phyloP scores from a whole-genome alignment of 2,888 invertebrate species.

The Drosophila bunnanda region DNA sequence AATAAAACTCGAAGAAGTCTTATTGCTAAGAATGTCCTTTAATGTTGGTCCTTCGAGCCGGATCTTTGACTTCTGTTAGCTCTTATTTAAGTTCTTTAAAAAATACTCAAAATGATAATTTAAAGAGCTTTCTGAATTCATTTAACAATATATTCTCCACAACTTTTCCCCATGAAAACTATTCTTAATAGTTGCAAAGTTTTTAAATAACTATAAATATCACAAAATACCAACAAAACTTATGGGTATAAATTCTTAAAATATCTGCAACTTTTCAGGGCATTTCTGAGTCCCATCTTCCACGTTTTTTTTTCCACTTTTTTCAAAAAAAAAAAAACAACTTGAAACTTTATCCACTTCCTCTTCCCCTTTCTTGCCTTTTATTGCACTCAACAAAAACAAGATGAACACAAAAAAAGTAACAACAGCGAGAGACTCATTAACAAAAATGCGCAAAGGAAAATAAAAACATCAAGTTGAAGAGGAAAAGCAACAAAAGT shows the following conservation, averaged over 20 bases:
- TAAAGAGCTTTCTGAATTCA: background rate
- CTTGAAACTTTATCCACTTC: conserved; percentile 22
- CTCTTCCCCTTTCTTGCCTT: conserved; percentile 14
- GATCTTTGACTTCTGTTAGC: background rate
- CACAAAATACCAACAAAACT: background rate
- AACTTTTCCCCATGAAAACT: background rate
- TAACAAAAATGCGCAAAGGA: conserved; percentile 39
- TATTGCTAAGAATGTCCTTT: background rate
- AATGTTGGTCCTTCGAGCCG: background rate
- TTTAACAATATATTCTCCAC: background rate
- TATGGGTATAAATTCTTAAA: background rate
- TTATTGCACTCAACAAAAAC: conserved; percentile 42
- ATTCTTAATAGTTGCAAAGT: background rate
- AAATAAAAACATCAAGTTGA: conserved; percentile 33
- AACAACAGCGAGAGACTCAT: conserved; percentile 22
- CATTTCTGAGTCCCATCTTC: conserved; percentile 8
- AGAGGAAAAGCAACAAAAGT: conserved; percentile 29
- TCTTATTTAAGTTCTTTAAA: background rate
- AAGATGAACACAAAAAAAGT: conserved; percentile 4
- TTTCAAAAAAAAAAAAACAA: background rate
- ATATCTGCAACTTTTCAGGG: conserved; percentile 3
- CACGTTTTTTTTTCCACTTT: background rate
- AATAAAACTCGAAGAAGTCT: background rate
- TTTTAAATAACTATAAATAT: background rate
- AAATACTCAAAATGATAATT: background rate